Evolutionary conservation across 2,797 vertebrate species (phyloP).

Genomic region (Amblyopsis hoosieri): DNA sequence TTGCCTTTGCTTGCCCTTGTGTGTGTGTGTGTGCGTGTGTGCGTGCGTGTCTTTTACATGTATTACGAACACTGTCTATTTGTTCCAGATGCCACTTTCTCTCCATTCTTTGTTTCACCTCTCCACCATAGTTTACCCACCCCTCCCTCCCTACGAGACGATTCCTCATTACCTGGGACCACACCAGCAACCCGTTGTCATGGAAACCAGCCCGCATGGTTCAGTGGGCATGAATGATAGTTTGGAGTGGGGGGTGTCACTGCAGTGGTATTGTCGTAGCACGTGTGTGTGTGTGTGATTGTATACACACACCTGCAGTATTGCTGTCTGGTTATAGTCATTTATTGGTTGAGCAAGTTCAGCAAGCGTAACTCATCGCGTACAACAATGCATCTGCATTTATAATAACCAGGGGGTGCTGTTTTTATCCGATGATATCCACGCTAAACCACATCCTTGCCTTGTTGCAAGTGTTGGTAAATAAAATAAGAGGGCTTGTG

Average conservation of each 20-base stretch:
- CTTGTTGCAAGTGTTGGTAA: too few species aligned
- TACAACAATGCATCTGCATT: too few species aligned
- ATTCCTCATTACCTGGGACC: conserved; percentile 65
- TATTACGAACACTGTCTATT: too few species aligned
- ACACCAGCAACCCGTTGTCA: conserved; percentile 62
- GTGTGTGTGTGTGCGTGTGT: not conserved
- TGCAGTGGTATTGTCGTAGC: not conserved
- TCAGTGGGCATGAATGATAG: conserved; percentile 43
- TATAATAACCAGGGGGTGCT: too few species aligned
- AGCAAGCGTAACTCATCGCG: too few species aligned
- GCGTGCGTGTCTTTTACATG: not conserved
- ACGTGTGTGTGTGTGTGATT: not conserved
- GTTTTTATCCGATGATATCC: too few species aligned
- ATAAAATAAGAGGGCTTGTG: not conserved
- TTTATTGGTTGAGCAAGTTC: too few species aligned
- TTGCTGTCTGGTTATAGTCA: too few species aligned
- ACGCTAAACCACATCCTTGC: too few species aligned
- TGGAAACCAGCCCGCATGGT: conserved; percentile 59
- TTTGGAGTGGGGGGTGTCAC: conserved; percentile 35
- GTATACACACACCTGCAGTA: not conserved
- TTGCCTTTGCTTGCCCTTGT: not conserved
- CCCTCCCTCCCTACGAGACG: conserved; percentile 15
- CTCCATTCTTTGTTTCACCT: not conserved
- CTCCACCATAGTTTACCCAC: not conserved
- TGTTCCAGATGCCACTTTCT: not conserved